phyloP scores from a whole-genome alignment of 2,888 invertebrate species.

The Lycocerus yunnanus region DNA sequence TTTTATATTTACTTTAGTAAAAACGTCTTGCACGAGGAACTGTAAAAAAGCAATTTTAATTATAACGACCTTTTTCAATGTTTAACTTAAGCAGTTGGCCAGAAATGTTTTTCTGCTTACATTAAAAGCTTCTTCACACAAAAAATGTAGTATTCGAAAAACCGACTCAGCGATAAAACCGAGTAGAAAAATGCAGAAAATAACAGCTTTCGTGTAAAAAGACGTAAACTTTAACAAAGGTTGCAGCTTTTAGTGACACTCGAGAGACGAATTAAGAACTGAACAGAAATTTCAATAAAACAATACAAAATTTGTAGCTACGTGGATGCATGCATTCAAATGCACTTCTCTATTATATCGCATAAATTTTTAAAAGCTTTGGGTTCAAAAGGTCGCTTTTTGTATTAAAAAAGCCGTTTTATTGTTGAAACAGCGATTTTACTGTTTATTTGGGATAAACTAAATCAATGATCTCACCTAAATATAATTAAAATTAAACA shows the following conservation, averaged over 20 bases:
- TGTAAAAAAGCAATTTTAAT: neutral
- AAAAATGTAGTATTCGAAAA: neutral
- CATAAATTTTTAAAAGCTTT: neutral
- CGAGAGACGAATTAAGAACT: slow-evolving; percentile 12
- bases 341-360: neutral
- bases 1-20: neutral
- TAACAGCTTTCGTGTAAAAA: neutral
- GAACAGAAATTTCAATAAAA: slow-evolving; percentile 7
- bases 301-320: neutral
- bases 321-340: neutral
- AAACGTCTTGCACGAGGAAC: neutral
- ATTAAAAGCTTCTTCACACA: slow-evolving; percentile 9
- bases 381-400: neutral
- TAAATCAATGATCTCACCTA: neutral
- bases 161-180: slow-evolving; percentile 5
- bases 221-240: slow-evolving; percentile 5
- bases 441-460: neutral
- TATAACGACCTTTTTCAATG: slow-evolving; percentile 3
- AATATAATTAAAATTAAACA: neutral
- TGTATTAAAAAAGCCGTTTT: neutral
- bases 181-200: slow-evolving; percentile 4
- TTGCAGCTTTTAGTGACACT: slow-evolving; percentile 17
- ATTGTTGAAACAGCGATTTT: neutral
- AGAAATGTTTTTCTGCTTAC: slow-evolving; percentile 4
- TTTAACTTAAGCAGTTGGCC: neutral